Evolutionary conservation across 2,797 vertebrate genomes (phyloP), one percentile per base, ranked within the genome.

Genomic region (Myripristis murdjan): DNA sequence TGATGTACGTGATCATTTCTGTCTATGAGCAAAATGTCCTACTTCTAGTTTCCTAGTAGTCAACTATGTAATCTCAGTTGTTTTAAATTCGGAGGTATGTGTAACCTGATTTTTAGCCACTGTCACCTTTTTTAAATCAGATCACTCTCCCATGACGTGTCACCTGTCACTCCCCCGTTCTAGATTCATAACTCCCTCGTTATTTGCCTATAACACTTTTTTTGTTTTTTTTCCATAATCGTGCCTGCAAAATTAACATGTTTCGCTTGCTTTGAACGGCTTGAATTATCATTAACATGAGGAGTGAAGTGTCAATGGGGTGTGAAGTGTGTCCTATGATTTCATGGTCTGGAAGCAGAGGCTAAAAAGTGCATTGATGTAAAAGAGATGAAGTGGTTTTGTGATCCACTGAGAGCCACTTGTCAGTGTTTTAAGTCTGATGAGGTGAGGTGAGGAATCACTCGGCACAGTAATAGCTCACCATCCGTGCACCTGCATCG

Each of bases 221-320:
- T 69, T 28, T 39, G n/a, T n/a, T 76, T 67, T 41, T 76, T 53
- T 58, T 46, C 46, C 77, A 70, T 63, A 58, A 79, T 60, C 1
- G 4, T 33, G 59, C 46, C 60, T 72, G 83, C 64, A 74, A 64
- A 85, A 87, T 86, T 9, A 84, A 66, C 71, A 70, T 72, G 70
- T 84, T 72, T 69, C 46, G 44, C 37, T 31, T 51, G 52, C 73
- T 57, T 77, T 75, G 87, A 67, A 77, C 70, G 57, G 73, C 80
- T 58, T 83, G 69, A 85, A 89, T 83, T 77, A 84, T 81, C 77
- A 71, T 85, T 80, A 78, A 75, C 82, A 73, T 1, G 62, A 83
- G 55, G 70, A 82, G 81, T 58, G 78, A 86, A 77, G 88, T 85
- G 87, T 90, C 81, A 84, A 73, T 8, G 47, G 69, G 74, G 75